These are phyloP conservation scores for Idaea straminata DNA, from an alignment of 2,888 invertebrate species.

Conservation along the genomic window DNA sequence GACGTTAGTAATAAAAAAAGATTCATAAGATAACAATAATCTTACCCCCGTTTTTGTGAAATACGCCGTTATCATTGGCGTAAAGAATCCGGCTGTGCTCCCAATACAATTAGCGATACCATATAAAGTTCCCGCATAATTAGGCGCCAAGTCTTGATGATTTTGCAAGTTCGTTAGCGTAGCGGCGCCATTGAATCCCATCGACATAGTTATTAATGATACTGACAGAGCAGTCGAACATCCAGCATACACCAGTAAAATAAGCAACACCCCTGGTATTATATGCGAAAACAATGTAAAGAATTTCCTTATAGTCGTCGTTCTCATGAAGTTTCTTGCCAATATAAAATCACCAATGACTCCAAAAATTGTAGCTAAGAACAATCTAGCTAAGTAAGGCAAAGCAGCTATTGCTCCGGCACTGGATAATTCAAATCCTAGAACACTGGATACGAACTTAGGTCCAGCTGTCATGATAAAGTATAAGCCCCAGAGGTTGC, in stretches of 20 bases:
- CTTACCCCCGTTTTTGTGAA: constrained; percentile 79
- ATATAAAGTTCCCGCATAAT: constrained; percentile 88
- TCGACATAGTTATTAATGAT: constrained; percentile 82
- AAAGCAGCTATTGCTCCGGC: constrained; percentile 85
- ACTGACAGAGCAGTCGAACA: constrained; percentile 82
- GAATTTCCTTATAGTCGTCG: constrained; percentile 79
- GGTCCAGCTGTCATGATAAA: constrained; percentile 89
- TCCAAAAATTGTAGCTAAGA: constrained; percentile 86
- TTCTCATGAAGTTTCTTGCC: constrained; percentile 60
- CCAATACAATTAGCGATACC: constrained; percentile 89
- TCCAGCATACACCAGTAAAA: constrained; percentile 81
- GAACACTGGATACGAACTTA: constrained; percentile 85
- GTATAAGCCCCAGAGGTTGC: constrained; percentile 88
- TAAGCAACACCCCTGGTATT: constrained; percentile 74
- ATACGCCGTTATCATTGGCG: constrained; percentile 86
- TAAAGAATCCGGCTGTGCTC: constrained; percentile 85
- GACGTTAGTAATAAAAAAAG: constrained; percentile 7
- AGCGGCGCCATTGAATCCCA: constrained; percentile 84
- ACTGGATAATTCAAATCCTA: constrained; percentile 85
- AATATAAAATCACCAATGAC: constrained; percentile 83
- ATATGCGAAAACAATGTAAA: constrained; percentile 83
- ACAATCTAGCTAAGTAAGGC: constrained; percentile 85
- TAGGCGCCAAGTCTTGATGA: constrained; percentile 88
- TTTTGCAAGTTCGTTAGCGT: constrained; percentile 82
- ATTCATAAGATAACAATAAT: background rate